Evolutionary conservation across 2,888 invertebrate genomes (phyloP).

Genomic region (Schrankia costaestrigalis): DNA sequence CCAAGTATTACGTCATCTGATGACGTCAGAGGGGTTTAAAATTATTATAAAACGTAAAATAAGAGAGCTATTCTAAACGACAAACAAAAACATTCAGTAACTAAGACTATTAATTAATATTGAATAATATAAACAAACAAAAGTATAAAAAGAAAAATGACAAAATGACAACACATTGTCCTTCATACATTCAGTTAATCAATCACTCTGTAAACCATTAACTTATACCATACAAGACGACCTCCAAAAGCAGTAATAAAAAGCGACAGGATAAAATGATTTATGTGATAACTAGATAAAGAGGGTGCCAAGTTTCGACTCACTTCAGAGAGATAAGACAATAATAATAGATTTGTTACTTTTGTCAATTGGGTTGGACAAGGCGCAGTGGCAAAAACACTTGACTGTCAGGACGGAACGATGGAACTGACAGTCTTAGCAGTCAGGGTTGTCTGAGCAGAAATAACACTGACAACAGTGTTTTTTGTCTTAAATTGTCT

Average conservation of each 20-base stretch:
- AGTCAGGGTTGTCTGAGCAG: conserved; percentile 3
- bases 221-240: conserved; percentile 36
- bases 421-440: conserved; percentile 10
- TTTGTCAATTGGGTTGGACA: conserved; percentile 36
- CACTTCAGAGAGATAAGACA: conserved; percentile 50
- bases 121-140: too few species aligned
- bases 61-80: too few species aligned
- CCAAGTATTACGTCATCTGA: too few species aligned
- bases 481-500: too few species aligned
- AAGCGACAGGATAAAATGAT: conserved; percentile 72
- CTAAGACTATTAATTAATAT: too few species aligned
- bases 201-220: background rate
- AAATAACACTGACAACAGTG: background rate
- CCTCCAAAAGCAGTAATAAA: conserved; percentile 60
- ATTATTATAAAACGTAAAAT: too few species aligned
- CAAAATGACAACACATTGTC: too few species aligned
- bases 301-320: conserved; percentile 59
- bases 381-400: conserved; percentile 25
- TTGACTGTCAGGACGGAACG: conserved; percentile 12
- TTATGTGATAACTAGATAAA: conserved; percentile 69
- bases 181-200: too few species aligned
- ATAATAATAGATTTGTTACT: conserved; percentile 67
- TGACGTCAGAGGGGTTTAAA: too few species aligned
- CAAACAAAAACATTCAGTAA: too few species aligned
- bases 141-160: too few species aligned